Base-by-base conservation (phyloP, 1,140 invertebrate species). In the Drosophila saltans region DNA sequence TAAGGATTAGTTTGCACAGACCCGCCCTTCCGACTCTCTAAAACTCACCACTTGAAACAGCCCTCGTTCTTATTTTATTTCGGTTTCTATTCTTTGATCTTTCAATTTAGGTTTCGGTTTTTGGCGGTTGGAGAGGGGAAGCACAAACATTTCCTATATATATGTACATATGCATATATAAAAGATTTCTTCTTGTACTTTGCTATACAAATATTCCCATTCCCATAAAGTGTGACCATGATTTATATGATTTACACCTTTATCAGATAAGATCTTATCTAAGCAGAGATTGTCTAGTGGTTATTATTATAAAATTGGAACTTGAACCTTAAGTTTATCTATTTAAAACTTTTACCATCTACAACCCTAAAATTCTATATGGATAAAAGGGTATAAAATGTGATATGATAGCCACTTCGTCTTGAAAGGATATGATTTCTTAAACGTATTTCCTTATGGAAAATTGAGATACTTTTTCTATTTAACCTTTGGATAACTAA, bases 201-300 rank as follows among this genome's bases (percentile, higher is more conserved):
- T 63, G 33, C 3, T 63, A 41, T 66, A 59, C 52, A 69, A 64
- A 74, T 69, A 74, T 65, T 52, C 2, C 39, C 16, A 16, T 7
- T 33, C 11, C 10, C 2, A 52, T 40, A 52, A 66, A 41, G 75
- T 70, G 66, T 52, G 75, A 63, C 28, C 60, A 60, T 78, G 62
- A 75, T 75, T 66, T 78, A 75, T 70, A 59, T 70, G 28, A n/a
- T 30, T 67, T 70, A 74, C 72, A 78, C 72, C 66, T 78, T 45
- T 62, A 41, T 33, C 33, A 52, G 21, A 52, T 36, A 39, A 58
- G 59, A 69, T 73, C 66, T 75, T 78, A 75, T 75, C 75, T 58
- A 58, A 26, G 1, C 33, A 56, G 11, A 16, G 56, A 48, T 69
- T 66, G 69, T 66, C 71, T 66, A 33, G 45, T 7, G 7, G 9